A percentile compares a stretch with the other conserved stretches of the same genome.
phyloP scores from a whole-genome alignment of 2,113 vertebrate species.

The Vulpes lagopus region DNA sequence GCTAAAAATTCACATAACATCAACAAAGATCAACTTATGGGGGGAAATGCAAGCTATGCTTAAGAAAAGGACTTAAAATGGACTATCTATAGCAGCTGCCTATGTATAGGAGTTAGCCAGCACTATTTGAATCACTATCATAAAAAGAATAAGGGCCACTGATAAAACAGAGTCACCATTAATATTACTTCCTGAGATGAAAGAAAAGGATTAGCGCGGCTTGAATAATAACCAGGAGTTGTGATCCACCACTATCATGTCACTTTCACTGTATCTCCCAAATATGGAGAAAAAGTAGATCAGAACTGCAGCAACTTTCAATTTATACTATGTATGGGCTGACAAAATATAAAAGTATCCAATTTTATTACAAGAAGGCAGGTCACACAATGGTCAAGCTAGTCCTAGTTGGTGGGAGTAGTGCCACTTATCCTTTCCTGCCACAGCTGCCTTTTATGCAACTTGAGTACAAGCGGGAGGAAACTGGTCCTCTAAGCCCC shows the following conservation, averaged over 20 bases:
- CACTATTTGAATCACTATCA: background rate
- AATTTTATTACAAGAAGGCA: background rate
- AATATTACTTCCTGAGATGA: background rate
- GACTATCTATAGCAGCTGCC: background rate
- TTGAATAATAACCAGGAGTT: slow-evolving; percentile 16
- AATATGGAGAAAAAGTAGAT: background rate
- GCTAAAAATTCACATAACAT: background rate
- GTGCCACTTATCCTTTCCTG: slow-evolving; percentile 57
- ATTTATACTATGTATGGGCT: background rate
- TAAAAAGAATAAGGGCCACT: background rate
- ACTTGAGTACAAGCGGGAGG: slow-evolving; percentile 25
- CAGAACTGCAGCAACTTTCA: slow-evolving; percentile 14
- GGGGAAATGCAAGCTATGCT: background rate
- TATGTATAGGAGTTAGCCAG: background rate
- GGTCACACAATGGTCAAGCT: background rate
- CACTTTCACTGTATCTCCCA: background rate
- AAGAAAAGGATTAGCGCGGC: background rate
- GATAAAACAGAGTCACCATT: background rate
- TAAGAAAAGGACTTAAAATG: background rate
- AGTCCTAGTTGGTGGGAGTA: background rate
- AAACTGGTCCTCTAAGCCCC: background rate
- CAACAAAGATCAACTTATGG: background rate
- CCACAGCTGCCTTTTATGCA: slow-evolving; percentile 39
- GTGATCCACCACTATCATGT: background rate
- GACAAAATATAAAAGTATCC: background rate